These are phyloP conservation scores for Aphidius ervi DNA, from an alignment of 1,140 invertebrate genomes.

Conservation along the genomic window DNA sequence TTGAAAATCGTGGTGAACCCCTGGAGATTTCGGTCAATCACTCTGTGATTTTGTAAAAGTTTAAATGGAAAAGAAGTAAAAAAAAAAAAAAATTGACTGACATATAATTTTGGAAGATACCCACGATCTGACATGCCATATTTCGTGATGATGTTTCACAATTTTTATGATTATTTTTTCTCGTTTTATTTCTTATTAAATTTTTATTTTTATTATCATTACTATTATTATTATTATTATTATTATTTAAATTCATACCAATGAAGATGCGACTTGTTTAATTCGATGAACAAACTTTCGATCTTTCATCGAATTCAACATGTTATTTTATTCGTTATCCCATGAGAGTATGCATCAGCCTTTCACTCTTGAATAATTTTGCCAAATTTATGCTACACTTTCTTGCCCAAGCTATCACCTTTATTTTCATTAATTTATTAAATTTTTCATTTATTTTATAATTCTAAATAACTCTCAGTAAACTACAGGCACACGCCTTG, in stretches of 20 bases:
- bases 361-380: constrained; percentile 23
- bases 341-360: constrained; percentile 2
- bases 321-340: constrained; percentile 8
- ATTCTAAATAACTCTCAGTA: background rate
- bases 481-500: too few species aligned
- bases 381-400: constrained; percentile 4
- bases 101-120: too few species aligned
- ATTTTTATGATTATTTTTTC: background rate
- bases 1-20: too few species aligned
- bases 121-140: too few species aligned
- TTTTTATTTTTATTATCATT: background rate
- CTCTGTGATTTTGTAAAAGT: too few species aligned
- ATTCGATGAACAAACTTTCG: constrained; percentile 12
- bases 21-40: too few species aligned
- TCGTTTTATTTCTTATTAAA: too few species aligned
- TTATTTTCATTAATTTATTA: background rate
- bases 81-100: too few species aligned
- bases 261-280: background rate
- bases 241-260: background rate
- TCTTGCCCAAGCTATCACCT: background rate
- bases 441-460: background rate
- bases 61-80: too few species aligned
- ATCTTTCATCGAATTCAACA: constrained; percentile 10
- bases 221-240: too few species aligned
- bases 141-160: too few species aligned